Percentiles rank a stretch among this genome's conserved stretches.
Evolutionary conservation across 2,888 invertebrate genomes (phyloP).

Genomic region (Harmothoe impar): DNA sequence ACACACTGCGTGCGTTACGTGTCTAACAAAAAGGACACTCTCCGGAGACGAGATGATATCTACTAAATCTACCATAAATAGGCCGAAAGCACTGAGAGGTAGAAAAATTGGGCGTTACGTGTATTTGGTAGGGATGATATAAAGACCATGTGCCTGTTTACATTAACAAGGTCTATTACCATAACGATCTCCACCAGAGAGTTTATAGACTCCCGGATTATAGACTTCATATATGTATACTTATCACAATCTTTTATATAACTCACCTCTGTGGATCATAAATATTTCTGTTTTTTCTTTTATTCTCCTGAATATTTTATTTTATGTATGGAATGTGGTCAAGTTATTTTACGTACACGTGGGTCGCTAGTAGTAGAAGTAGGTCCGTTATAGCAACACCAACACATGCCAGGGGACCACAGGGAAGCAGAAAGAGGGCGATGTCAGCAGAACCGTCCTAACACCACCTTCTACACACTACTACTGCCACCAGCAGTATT

Average conservation of each 20-base stretch:
- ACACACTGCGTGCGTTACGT: not conserved
- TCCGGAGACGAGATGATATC: constrained; percentile 2
- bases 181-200: too few relatives aligned
- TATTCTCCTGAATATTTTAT: too few relatives aligned
- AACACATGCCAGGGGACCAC: not conserved
- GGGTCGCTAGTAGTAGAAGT: not conserved
- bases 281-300: too few relatives aligned
- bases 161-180: too few relatives aligned
- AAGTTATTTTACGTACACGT: not conserved
- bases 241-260: too few relatives aligned
- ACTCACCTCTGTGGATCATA: too few relatives aligned
- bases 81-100: not conserved
- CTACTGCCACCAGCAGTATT: not conserved
- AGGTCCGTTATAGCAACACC: constrained; percentile 10
- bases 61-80: not conserved
- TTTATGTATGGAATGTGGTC: too few relatives aligned
- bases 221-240: too few relatives aligned
- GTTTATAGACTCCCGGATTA: too few relatives aligned
- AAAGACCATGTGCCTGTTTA: too few relatives aligned
- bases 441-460: constrained; percentile 29
- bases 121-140: too few relatives aligned
- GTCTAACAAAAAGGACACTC: not conserved
- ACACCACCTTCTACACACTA: not conserved
- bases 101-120: too few relatives aligned
- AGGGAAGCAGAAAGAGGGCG: not conserved